Percentiles rank a stretch among this genome's conserved stretches.
These are phyloP conservation scores for Trochalopteron elliotii DNA, from an alignment of 2,113 vertebrate genomes.

Conservation along the genomic window DNA sequence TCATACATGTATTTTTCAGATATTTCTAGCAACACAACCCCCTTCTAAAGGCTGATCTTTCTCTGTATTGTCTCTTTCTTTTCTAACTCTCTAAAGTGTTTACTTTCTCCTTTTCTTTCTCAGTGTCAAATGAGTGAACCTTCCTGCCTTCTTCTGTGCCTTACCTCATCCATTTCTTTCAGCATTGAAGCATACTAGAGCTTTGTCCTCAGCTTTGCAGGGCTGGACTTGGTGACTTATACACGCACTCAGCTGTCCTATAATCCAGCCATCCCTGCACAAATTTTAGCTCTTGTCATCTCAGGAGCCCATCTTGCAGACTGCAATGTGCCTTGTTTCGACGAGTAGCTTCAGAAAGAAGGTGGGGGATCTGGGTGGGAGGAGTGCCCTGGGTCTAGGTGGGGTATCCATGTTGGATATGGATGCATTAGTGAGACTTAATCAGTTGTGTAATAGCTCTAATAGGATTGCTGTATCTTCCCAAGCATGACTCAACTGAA, in stretches of 20 bases:
- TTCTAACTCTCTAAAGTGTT: not conserved
- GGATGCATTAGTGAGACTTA: conserved; percentile 22
- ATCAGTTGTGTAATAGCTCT: conserved; percentile 40
- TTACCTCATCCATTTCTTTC: not conserved
- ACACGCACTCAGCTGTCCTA: not conserved
- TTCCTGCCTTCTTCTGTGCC: not conserved
- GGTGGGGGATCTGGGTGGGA: not conserved
- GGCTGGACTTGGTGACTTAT: not conserved
- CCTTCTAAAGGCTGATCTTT: not conserved
- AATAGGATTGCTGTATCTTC: conserved; percentile 47
- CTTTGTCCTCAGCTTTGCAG: not conserved
- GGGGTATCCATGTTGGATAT: not conserved
- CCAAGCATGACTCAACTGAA: conserved; percentile 58
- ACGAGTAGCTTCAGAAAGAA: not conserved
- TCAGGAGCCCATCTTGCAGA: not conserved
- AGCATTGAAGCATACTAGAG: not conserved
- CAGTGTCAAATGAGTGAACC: not conserved
- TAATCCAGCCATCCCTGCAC: not conserved
- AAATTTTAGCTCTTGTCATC: not conserved
- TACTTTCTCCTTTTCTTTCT: not conserved
- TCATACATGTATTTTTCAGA: not conserved
- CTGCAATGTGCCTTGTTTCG: conserved; percentile 1
- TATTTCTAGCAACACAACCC: not conserved
- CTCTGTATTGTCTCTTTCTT: not conserved
- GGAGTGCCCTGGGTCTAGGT: not conserved